phyloP scores from a whole-genome alignment of 1,140 invertebrate species.

The Brachionus angularis region DNA sequence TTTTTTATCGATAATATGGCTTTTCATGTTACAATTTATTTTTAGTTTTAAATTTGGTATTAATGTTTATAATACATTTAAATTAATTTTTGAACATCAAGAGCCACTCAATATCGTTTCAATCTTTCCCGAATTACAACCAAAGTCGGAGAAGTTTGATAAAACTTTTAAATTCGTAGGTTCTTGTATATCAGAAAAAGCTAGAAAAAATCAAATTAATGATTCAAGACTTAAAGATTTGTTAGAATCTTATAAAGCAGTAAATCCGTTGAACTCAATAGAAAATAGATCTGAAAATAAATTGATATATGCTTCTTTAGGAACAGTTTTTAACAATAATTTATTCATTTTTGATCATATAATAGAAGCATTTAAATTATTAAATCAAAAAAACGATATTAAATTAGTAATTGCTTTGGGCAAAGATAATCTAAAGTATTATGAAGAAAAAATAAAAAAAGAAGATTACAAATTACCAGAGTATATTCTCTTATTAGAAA shows the following conservation, averaged over 20 bases:
- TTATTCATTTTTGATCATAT: neutral
- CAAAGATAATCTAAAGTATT: neutral
- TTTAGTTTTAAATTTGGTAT: neutral
- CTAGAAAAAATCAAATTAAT: neutral
- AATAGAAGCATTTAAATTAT: constrained; percentile 2
- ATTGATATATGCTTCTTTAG: constrained; percentile 20
- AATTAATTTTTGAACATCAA: neutral
- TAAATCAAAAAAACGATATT: constrained; percentile 4
- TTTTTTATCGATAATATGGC: neutral
- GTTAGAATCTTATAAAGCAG: neutral
- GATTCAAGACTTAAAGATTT: neutral
- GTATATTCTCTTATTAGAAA: neutral
- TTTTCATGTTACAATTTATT: neutral
- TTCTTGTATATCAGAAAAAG: neutral
- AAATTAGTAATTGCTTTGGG: neutral
- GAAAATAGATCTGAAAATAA: neutral
- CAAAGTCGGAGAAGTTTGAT: neutral
- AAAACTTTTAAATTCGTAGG: constrained; percentile 28
- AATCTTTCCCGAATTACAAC: constrained; percentile 13
- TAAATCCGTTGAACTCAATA: neutral
- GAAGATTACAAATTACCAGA: neutral
- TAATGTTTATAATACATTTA: neutral
- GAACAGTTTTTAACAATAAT: constrained; percentile 29
- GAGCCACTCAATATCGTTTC: constrained; percentile 17
- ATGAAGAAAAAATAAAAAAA: neutral